Percentiles rank a stretch among this genome's conserved stretches.
Conservation (phyloP, 2,113 vertebrate species). For the Cyprinus carpio region DNA sequence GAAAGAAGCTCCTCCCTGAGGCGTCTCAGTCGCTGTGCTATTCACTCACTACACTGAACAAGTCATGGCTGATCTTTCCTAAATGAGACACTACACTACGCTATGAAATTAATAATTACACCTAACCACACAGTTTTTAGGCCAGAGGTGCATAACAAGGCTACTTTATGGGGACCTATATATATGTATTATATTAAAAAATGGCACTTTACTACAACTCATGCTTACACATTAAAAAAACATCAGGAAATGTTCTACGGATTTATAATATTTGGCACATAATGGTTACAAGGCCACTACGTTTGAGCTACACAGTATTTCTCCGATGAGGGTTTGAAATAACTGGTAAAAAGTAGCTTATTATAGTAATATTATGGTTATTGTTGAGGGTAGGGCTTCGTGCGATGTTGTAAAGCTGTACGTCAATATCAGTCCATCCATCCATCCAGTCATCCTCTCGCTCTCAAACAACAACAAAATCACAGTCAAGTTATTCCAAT, state of each 20-base stretch:
- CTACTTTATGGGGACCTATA: conserved; percentile 55
- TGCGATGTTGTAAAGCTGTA: conserved; percentile 31
- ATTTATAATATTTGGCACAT: conserved; percentile 71
- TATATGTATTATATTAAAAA: conserved; percentile 43
- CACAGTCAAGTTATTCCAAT: conserved; percentile 53
- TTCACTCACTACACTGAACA: conserved; percentile 1
- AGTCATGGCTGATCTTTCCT: conserved; percentile 33
- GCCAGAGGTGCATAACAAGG: conserved; percentile 16
- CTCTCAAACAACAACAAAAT: conserved; percentile 30
- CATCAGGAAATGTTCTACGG: conserved; percentile 64
- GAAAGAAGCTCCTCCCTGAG: conserved; percentile 30
- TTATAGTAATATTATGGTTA: neutral
- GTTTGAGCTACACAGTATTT: conserved; percentile 63
- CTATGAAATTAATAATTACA: conserved; percentile 15
- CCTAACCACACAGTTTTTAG: conserved; percentile 33
- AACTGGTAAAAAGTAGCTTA: neutral
- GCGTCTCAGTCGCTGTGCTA: conserved; percentile 28
- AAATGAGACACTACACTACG: neutral
- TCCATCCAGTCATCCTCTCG: neutral
- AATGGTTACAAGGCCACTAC: conserved; percentile 76
- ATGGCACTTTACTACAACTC: conserved; percentile 69
- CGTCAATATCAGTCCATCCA: conserved; percentile 33
- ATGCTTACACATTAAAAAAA: conserved; percentile 65
- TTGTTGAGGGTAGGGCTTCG: neutral
- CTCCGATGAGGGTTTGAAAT: conserved; percentile 47